Evolutionary conservation across 2,888 invertebrate species (phyloP).

Genomic region (Amphipyra tragopoginis): DNA sequence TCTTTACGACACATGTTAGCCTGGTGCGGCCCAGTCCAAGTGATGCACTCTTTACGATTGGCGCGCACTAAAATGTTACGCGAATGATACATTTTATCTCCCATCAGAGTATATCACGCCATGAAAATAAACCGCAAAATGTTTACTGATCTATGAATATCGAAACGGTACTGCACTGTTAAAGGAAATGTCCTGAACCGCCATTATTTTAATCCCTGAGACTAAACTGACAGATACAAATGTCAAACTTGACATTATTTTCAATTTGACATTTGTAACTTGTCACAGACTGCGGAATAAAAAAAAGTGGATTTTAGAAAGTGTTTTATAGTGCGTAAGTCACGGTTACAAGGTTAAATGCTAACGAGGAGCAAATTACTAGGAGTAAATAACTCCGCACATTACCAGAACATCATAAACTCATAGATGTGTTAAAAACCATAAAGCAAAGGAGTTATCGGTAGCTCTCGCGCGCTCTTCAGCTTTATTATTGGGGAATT

Average conservation of each 20-base stretch:
- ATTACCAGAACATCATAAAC: conserved; percentile 65
- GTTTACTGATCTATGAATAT: conserved; percentile 63
- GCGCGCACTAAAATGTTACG: conserved; percentile 83
- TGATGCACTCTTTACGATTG: conserved; percentile 88
- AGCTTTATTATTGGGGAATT: conserved; percentile 81
- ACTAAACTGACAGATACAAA: background rate
- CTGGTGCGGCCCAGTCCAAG: conserved; percentile 77
- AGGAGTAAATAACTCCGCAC: conserved; percentile 49
- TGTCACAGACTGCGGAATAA: no score
- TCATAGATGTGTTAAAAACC: conserved; percentile 66
- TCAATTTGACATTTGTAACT: no score
- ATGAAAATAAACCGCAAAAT: conserved; percentile 67
- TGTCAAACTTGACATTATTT: no score
- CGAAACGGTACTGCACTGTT: conserved; percentile 32
- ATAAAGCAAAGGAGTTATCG: conserved; percentile 62
- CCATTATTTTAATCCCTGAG: conserved; percentile 3
- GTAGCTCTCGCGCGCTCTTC: conserved; percentile 67
- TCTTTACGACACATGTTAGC: conserved; percentile 89
- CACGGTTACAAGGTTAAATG: conserved; percentile 1
- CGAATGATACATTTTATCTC: conserved; percentile 84
- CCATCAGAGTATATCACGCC: conserved; percentile 74
- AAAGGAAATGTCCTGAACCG: conserved; percentile 22
- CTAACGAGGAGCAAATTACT: conserved; percentile 52
- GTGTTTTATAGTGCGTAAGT: background rate
- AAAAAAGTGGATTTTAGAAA: no score